Evolutionary conservation across 1,140 invertebrate species (phyloP), one percentile per base, ranked within the genome.

Genomic region (Rhopalosiphum maidis): DNA sequence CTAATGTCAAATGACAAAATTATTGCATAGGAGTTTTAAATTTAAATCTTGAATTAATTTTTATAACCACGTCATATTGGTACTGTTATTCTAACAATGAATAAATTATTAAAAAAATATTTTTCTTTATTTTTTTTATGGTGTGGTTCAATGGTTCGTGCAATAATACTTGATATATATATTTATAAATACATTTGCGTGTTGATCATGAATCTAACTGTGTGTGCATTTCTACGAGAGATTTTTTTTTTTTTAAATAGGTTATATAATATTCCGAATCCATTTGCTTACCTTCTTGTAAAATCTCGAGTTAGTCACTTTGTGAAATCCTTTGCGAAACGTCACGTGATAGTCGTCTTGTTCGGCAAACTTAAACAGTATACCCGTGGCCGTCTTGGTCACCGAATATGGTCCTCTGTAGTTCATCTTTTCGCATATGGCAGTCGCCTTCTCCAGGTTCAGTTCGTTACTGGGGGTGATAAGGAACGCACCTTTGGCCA

Each of bases 381-480:
- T 98, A n/a, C 97, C 97, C 87, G 97, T 98, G 93, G 97, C 97
- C 2, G 97, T 98, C 96, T 97, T 98, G 83, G 97, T 98, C 94
- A 98, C 96, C 94, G 97, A 97, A 95, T 98, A 98, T 94, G 97
- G 97, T 60, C 97, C 97, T 94, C 97, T 97, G 95, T 98, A 98
- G 95, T 97, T 97, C 96, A 98, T 97, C 95, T 98, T 98, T 95
- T 98, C 97, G 95, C 97, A 98, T 94, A 98, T 97, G 94, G 97
- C 96, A n/a, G 97, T 97, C 1, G 97, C 97, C 94, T 97, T 97
- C 95, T 98, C 97, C 96, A 98, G 96, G 94, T 96, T 97, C 94
- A 98, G 96, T 94, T 98, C 97, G 95, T 98, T 97, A 91, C 97
- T 97, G 46, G 97, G 97, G 85, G 97, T 98, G 93, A 98, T 95